Evolutionary conservation across 2,113 vertebrate species (phyloP).

Genomic region (Phyllostomus hastatus): DNA sequence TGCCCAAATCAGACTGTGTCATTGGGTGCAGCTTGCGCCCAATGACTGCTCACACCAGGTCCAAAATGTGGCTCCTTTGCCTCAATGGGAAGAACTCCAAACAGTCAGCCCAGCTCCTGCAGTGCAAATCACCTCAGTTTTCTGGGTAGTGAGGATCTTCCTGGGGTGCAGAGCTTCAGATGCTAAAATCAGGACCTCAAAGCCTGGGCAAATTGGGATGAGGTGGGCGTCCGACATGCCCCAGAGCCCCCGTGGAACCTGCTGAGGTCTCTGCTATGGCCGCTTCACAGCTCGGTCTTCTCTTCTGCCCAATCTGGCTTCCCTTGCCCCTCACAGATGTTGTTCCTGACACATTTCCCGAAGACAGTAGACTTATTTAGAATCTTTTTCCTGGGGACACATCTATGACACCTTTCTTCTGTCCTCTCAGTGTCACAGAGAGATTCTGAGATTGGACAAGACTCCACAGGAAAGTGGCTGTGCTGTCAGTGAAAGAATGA

Average conservation of each 20-base stretch:
- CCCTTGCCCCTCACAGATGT: neutral
- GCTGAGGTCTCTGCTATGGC: neutral
- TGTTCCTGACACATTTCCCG: neutral
- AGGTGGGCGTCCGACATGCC: neutral
- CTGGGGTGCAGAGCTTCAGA: neutral
- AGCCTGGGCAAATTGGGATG: neutral
- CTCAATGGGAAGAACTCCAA: neutral
- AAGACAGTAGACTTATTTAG: neutral
- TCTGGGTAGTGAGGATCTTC: neutral
- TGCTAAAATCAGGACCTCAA: neutral
- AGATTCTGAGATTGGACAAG: neutral
- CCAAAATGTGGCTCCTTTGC: neutral
- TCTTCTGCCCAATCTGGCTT: neutral
- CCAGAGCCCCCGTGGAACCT: no score
- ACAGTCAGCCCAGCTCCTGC: no score
- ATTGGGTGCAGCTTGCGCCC: neutral
- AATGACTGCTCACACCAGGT: neutral
- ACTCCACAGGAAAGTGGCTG: neutral
- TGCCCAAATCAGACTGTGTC: neutral
- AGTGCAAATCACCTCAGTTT: neutral
- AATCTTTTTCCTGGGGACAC: neutral
- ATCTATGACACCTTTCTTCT: neutral
- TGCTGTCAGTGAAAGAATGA: neutral
- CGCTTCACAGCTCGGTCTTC: neutral
- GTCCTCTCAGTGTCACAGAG: neutral